Evolutionary conservation across 2,113 vertebrate species (phyloP).

Genomic region (Barbus barbus): DNA sequence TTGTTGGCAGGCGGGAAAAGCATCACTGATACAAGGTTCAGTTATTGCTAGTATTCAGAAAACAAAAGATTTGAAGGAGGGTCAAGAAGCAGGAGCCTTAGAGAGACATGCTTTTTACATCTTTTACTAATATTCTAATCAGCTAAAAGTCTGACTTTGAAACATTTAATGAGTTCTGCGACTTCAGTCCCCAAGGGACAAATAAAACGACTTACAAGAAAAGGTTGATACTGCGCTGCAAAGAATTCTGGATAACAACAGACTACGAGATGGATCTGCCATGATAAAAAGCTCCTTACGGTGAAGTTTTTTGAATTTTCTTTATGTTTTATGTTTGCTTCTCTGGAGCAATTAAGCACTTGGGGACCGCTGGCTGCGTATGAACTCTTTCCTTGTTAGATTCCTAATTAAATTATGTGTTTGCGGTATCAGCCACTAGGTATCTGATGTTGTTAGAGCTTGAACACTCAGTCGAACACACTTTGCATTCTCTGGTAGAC

Average conservation of each 20-base stretch:
- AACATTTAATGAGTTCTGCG: conserved; percentile 37
- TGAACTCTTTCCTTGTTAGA: conserved; percentile 17
- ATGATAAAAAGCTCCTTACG: conserved; percentile 33
- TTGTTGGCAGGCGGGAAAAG: not conserved
- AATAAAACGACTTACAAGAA: conserved; percentile 5
- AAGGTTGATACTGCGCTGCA: not conserved
- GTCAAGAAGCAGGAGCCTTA: not conserved
- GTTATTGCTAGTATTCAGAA: not conserved
- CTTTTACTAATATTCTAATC: conserved; percentile 38
- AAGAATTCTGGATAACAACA: conserved; percentile 14
- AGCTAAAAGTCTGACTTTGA: conserved; percentile 37
- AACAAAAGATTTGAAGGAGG: not conserved
- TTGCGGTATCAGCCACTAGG: not conserved
- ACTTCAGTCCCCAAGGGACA: conserved; percentile 30
- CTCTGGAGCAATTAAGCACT: conserved; percentile 13
- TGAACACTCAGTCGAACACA: not conserved
- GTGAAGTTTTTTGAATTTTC: conserved; percentile 37
- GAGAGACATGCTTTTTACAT: not conserved
- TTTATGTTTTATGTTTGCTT: conserved; percentile 27
- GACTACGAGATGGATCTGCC: not conserved
- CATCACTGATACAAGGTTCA: conserved; percentile 10
- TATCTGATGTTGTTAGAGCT: conserved; percentile 1
- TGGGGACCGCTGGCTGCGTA: not conserved
- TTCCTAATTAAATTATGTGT: conserved; percentile 43
- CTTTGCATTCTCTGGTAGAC: conserved; percentile 11